Percentiles rank a stretch among this genome's conserved stretches.
These are phyloP conservation scores for Cloeon dipterum DNA, from an alignment of 2,888 invertebrate genomes.

Conservation along the genomic window DNA sequence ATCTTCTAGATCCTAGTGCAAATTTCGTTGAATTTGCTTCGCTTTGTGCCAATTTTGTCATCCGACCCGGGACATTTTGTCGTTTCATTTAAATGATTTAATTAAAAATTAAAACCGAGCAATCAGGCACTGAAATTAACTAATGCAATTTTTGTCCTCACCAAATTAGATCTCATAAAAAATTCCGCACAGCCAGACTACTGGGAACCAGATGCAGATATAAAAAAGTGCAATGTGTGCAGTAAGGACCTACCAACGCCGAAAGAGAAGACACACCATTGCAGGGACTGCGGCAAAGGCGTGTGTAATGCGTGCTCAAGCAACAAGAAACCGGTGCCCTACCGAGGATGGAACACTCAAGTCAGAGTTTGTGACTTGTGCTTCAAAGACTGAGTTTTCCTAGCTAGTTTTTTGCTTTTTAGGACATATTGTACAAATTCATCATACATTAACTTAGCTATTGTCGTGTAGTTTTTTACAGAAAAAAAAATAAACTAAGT, in stretches of 20 bases:
- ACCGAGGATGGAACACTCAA: slow-evolving; percentile 22
- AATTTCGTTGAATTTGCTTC: too few relatives aligned
- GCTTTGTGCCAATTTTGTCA: too few relatives aligned
- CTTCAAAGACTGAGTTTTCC: slow-evolving; percentile 5
- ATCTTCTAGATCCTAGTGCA: too few relatives aligned
- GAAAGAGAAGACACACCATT: slow-evolving; percentile 27
- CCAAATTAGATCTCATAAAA: slow-evolving; percentile 34
- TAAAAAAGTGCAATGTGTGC: slow-evolving; percentile 41
- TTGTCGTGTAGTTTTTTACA: too few relatives aligned
- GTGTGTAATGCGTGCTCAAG: slow-evolving; percentile 31
- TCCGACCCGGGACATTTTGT: too few relatives aligned
- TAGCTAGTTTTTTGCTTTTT: too few relatives aligned
- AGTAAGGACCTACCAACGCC: slow-evolving; percentile 10
- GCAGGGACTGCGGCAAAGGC: slow-evolving; percentile 45
- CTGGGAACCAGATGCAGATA: slow-evolving; percentile 56
- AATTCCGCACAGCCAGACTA: slow-evolving; percentile 51
- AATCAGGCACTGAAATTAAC: slow-evolving; percentile 3
- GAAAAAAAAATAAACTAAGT: too few relatives aligned
- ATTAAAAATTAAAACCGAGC: too few relatives aligned
- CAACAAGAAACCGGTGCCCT: slow-evolving; percentile 16
- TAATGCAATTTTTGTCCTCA: neutral
- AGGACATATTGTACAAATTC: too few relatives aligned
- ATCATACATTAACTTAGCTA: too few relatives aligned
- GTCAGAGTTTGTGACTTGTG: slow-evolving; percentile 20
- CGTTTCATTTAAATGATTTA: too few relatives aligned